Evolutionary conservation across 2,113 vertebrate genomes (phyloP), one percentile per base, ranked within the genome.

Genomic region (Physeter macrocephalus): DNA sequence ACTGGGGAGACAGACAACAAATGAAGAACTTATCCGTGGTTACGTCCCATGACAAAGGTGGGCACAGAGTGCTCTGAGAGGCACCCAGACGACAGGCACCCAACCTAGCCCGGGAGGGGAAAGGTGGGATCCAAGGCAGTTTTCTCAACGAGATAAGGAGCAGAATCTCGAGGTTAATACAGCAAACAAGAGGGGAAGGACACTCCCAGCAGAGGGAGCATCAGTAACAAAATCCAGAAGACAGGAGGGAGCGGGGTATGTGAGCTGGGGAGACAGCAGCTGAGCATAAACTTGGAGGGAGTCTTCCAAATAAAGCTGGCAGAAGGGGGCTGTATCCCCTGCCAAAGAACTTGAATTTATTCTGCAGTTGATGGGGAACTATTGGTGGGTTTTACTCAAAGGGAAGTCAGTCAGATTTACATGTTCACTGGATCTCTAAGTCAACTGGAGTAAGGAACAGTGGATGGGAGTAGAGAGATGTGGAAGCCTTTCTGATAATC

Each of bases 331-430:
- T 36, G 12, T 61, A 31, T 67, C 59, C 34, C 67, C 46, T 82
- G 89, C 52, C 90, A 95, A 77, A 88, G 52, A 85, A 95, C 61
- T 71, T 88, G 94, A 72, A 84, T 94, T 75, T 64, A 41, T 93
- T 80, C 78, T 34, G 25, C 46, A 52, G 31, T 11, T 2, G 10
- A 67, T 84, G 39, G 85, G 41, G 52, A 93, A 59, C 18, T 93
- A 49, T 1, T 59, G n/a, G 77, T 93, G 64, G 72, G 23, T 90
- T 96, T 94, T 74, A 64, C 61, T 90, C 59, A 69, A 49, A 49
- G 31, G 5, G 54, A 77, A 74, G 59, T 67, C 43, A 13, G 6
- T 95, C 84, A 74, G 20, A 77, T 74, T 62, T 67, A 61, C 27
- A 49, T 6, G 25, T 92, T 88, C 1, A 0, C 34, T 64, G 61